phyloP scores from a whole-genome alignment of 2,888 invertebrate species.

The Gnatocerus cornutus region DNA sequence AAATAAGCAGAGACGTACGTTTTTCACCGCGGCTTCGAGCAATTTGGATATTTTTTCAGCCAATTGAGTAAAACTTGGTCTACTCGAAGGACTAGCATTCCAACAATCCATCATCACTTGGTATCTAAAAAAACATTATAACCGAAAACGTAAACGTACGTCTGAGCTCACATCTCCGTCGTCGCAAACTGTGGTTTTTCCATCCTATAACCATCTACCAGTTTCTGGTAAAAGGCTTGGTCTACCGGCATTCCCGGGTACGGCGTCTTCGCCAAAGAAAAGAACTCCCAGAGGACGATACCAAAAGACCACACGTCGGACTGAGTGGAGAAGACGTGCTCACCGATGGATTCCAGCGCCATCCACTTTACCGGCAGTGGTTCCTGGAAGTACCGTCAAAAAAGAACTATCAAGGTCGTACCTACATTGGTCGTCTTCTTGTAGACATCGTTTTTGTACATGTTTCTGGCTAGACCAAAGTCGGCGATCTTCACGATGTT shows the following conservation, averaged over 20 bases:
- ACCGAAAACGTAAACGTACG: neutral
- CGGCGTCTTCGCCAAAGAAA: constrained; percentile 11
- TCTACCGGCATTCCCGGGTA: constrained; percentile 17
- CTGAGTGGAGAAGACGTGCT: constrained; percentile 93
- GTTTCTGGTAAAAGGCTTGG: neutral
- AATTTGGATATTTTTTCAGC: neutral
- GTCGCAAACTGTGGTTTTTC: constrained; percentile 4
- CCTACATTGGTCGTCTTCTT: constrained; percentile 89
- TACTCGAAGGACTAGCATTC: neutral
- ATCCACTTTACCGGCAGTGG: constrained; percentile 97
- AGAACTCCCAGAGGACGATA: constrained; percentile 87
- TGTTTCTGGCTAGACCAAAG: constrained; percentile 94
- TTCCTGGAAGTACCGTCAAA: constrained; percentile 71
- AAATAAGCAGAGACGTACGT: neutral
- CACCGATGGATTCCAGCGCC: constrained; percentile 93
- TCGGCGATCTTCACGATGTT: constrained; percentile 97
- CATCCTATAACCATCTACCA: constrained; percentile 6
- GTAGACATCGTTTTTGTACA: constrained; percentile 92
- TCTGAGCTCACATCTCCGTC: constrained; percentile 4
- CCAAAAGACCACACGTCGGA: constrained; percentile 97
- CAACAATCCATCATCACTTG: constrained; percentile 10
- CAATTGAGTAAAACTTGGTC: constrained; percentile 13
- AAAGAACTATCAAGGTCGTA: neutral
- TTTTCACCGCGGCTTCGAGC: constrained; percentile 6
- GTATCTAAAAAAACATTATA: constrained; percentile 2